Base-by-base conservation (phyloP, 2,797 vertebrate species). In the Acipenser transmontanus region DNA sequence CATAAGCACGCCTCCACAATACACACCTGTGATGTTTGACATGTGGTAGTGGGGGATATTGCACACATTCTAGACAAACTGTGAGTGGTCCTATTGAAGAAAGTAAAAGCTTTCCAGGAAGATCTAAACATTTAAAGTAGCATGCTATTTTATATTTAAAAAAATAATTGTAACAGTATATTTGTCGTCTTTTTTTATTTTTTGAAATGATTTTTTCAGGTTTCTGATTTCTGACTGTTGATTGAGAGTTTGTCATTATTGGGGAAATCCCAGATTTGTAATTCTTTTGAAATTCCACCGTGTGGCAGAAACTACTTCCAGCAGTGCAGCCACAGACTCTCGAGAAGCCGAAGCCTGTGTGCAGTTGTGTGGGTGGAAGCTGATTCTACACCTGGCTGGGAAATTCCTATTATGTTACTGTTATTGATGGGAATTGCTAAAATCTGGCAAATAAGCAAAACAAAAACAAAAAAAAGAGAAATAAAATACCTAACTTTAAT, bases 391-490 rank as follows among this genome's bases (percentile, higher is more conserved):
- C 60, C 56, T 60, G 64, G 70, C 78, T 81, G 85, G 88, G 85
- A 88, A 88, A 85, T 88, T 88, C 84, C 87, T 85, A 59, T 47
- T 60, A 14, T 64, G 68, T 79, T 78, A 69, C 74, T 20, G 73
- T 17, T 72, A 67, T 80, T 80, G 83, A 73, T 73, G 78, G 76
- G 83, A 84, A 83, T 72, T 66, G 79, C 66, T 12, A 12, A 3
- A 68, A 57, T 68, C 64, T 68, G 67, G 84, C 79, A 81, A 63
- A 54, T 49, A 51, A 64, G 12, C 47, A 51, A 13, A 64, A 9
- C 49, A 51, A 49, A 50, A 66, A 72, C 12, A 64, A 9, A n/a
- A 51, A 49, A 50, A 66, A 72, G 68, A 73, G 74, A 79, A 77
- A 74, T 65, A 63, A 70, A 69, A 72, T 66, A 62, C 66, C n/a